phyloP scores from a whole-genome alignment of 2,888 invertebrate genomes.

The Nudaria mundana region DNA sequence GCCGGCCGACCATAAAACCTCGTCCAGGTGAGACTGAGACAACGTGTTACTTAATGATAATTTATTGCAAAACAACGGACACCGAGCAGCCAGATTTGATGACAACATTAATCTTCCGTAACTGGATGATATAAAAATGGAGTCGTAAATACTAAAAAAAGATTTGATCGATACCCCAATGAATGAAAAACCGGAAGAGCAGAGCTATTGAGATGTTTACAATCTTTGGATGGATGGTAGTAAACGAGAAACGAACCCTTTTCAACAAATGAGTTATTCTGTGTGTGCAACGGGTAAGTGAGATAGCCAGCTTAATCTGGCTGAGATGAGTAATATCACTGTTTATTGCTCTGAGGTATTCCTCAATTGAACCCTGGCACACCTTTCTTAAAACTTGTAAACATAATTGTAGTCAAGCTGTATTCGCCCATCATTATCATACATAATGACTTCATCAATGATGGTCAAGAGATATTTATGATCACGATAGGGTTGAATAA shows the following conservation, averaged over 20 bases:
- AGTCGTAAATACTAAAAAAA: conserved; percentile 45
- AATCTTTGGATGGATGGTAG: conserved; percentile 61
- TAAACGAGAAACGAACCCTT: conserved; percentile 54
- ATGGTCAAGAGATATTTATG: too few relatives aligned
- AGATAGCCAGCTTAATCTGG: conserved; percentile 44
- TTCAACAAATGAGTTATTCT: conserved; percentile 65
- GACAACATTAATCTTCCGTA: conserved; percentile 72
- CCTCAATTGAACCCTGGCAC: conserved; percentile 31
- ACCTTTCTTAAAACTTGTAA: conserved; percentile 43
- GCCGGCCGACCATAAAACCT: conserved; percentile 58
- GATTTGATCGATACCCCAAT: conserved; percentile 49
- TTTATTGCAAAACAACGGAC: conserved; percentile 71
- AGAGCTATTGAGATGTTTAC: conserved; percentile 71
- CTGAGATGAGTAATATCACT: conserved; percentile 65
- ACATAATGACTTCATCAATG: too few relatives aligned
- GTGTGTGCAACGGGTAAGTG: conserved; percentile 59
- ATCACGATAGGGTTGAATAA: too few relatives aligned
- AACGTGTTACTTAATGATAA: conserved; percentile 77
- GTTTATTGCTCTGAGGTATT: conserved; percentile 43
- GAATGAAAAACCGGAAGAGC: conserved; percentile 65
- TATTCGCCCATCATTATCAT: too few relatives aligned
- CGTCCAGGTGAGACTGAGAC: conserved; percentile 57
- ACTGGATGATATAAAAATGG: conserved; percentile 57
- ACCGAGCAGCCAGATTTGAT: conserved; percentile 53
- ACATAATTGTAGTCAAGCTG: too few relatives aligned